A percentile compares a stretch with the other conserved stretches of the same genome.
Conservation (phyloP, 2,797 vertebrate genomes). For the Octomys mimax region DNA sequence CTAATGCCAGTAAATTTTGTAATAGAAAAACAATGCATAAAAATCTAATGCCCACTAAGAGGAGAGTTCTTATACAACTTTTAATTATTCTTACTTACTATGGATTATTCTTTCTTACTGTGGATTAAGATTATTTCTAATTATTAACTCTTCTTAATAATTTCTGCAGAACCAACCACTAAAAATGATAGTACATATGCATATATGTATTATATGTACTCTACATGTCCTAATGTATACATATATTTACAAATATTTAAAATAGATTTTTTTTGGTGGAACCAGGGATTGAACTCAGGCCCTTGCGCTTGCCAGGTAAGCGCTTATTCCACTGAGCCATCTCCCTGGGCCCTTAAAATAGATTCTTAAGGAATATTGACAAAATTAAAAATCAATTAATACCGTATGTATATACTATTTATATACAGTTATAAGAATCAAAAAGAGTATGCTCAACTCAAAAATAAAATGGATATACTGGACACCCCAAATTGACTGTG, state of each 20-base stretch:
- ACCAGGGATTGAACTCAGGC: no score
- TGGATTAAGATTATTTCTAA: constrained; percentile 51
- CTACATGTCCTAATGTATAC: neutral
- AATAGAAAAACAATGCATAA: constrained; percentile 34
- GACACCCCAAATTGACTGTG: neutral
- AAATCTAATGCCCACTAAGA: constrained; percentile 32
- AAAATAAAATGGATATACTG: neutral
- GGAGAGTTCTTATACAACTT: constrained; percentile 37
- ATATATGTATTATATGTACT: neutral
- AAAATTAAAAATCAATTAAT: constrained; percentile 25
- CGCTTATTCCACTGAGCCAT: no score
- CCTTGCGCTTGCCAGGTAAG: no score
- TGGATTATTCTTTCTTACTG: constrained; percentile 28
- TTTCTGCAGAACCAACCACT: constrained; percentile 10
- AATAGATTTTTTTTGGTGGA: neutral
- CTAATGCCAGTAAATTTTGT: constrained; percentile 38
- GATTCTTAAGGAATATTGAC: constrained; percentile 35
- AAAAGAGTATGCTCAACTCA: neutral
- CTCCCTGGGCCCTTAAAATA: neutral
- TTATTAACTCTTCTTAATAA: constrained; percentile 16
- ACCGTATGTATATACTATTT: neutral
- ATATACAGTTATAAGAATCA: neutral
- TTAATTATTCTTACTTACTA: constrained; percentile 27
- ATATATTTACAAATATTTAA: neutral
- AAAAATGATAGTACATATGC: neutral